Conservation (phyloP, 2,888 invertebrate species). For the Tholera decimalis region DNA sequence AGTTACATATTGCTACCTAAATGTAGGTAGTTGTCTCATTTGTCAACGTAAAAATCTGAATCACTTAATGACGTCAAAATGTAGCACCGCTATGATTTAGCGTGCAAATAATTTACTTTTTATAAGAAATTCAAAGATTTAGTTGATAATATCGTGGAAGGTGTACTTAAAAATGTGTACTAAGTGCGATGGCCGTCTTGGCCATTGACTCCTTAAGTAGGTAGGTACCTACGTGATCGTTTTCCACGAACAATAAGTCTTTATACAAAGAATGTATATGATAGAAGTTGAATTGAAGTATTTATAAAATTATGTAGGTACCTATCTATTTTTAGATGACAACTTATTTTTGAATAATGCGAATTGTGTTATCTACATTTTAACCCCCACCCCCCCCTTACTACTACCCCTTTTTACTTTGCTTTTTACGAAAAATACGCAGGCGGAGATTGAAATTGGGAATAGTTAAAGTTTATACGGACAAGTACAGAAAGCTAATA, state of each 20-base stretch:
- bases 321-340: not conserved
- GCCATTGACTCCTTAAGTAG: constrained; percentile 55
- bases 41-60: not conserved
- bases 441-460: no score
- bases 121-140: constrained; percentile 39
- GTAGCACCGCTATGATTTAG: constrained; percentile 8
- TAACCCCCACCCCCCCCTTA: no score
- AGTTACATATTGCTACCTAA: no score
- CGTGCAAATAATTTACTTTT: constrained; percentile 40
- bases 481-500: no score
- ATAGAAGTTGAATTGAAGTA: constrained; percentile 22
- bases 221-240: constrained; percentile 54
- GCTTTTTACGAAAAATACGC: no score
- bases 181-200: constrained; percentile 49
- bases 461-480: no score
- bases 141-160: constrained; percentile 32
- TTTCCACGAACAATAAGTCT: constrained; percentile 30
- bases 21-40: no score
- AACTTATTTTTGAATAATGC: not conserved
- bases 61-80: constrained; percentile 12
- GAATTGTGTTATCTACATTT: not conserved
- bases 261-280: not conserved
- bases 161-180: no score
- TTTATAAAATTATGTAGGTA: not conserved
- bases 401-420: no score